Percentiles rank a stretch among this genome's conserved stretches.
Conservation (phyloP, 2,888 invertebrate species). For the Cheilosia vernalis region DNA sequence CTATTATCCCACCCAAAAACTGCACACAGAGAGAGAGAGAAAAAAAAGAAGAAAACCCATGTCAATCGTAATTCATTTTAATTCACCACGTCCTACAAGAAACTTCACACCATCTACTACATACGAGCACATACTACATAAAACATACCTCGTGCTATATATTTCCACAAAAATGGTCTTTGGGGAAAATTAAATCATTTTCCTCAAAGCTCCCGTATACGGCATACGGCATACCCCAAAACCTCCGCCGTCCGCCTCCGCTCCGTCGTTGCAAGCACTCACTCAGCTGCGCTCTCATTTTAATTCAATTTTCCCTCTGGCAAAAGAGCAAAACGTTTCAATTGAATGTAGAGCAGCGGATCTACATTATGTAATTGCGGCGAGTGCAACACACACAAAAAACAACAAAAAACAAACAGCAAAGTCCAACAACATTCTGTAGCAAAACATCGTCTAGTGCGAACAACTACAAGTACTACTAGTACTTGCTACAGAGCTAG, state of each 20-base stretch:
- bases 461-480: slow-evolving; percentile 13
- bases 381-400: slow-evolving; percentile 51
- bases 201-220: slow-evolving; percentile 52
- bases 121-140: slow-evolving; percentile 7
- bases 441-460: slow-evolving; percentile 27
- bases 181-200: slow-evolving; percentile 72
- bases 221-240: background rate
- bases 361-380: slow-evolving; percentile 75
- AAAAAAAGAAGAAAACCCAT: slow-evolving; percentile 6
- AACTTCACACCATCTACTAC: slow-evolving; percentile 37
- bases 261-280: slow-evolving; percentile 15
- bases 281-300: slow-evolving; percentile 72
- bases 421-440: slow-evolving; percentile 14
- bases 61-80: slow-evolving; percentile 69
- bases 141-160: background rate
- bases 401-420: slow-evolving; percentile 8
- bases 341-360: slow-evolving; percentile 74
- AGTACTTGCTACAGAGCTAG: slow-evolving; percentile 38
- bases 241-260: background rate
- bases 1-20: slow-evolving; percentile 30
- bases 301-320: slow-evolving; percentile 75
- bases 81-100: slow-evolving; percentile 51
- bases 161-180: slow-evolving; percentile 52
- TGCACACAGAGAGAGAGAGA: background rate
- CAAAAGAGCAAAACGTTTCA: slow-evolving; percentile 75